A percentile compares a stretch with the other conserved stretches of the same genome.
Conservation (phyloP, 2,797 vertebrate genomes). For the Enteromius treurensis region DNA sequence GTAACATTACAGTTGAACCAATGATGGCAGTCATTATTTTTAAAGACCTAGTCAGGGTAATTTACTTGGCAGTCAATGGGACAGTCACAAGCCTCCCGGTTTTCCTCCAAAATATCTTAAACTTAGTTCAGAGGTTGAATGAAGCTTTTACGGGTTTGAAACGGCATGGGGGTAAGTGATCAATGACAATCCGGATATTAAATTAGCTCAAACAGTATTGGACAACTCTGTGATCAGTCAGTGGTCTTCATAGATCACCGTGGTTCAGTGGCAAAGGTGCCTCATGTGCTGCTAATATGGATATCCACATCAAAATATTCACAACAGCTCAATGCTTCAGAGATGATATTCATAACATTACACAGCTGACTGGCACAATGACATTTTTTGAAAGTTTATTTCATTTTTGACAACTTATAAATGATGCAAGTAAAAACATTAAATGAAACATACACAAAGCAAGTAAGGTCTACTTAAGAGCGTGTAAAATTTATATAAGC, state of each 20-base stretch:
- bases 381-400: constrained; percentile 1
- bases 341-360: neutral
- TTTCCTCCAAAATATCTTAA: too few species aligned
- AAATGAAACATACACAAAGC: constrained; percentile 13
- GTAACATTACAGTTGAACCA: too few species aligned
- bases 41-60: too few species aligned
- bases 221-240: neutral
- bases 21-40: too few species aligned
- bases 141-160: too few species aligned
- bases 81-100: too few species aligned
- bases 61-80: too few species aligned
- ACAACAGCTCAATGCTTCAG: neutral
- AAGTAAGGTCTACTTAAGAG: neutral
- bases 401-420: constrained; percentile 13
- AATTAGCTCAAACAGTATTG: neutral
- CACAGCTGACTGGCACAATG: neutral
- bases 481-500: neutral
- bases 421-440: constrained; percentile 4
- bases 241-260: neutral
- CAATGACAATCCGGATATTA: too few species aligned
- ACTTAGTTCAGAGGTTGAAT: too few species aligned
- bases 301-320: neutral
- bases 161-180: too few species aligned
- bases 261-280: neutral
- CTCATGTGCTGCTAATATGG: neutral